These are phyloP conservation scores for Vulpes vulpes DNA, from an alignment of 2,113 vertebrate species.

Conservation along the genomic window DNA sequence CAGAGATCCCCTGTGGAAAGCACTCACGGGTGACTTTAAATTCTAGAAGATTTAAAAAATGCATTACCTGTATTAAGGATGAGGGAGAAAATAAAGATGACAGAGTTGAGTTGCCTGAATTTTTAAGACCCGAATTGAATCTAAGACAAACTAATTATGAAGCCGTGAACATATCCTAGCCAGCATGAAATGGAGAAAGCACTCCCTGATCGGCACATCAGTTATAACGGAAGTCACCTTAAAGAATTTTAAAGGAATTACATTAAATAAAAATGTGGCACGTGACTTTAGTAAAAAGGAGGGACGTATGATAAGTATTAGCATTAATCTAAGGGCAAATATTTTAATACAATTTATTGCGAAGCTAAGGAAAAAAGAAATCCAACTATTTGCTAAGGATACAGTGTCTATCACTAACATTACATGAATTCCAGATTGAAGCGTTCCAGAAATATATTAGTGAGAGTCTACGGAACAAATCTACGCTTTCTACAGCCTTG, in stretches of 20 bases:
- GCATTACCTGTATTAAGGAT: not conserved
- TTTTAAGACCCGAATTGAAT: constrained; percentile 15
- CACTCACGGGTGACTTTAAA: not conserved
- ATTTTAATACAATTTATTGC: not conserved
- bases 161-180: not conserved
- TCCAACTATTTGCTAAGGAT: not conserved
- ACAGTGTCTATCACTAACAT: not conserved
- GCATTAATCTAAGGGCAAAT: not conserved
- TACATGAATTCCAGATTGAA: not conserved
- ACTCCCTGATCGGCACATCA: not conserved
- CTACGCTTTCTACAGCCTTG: not conserved
- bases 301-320: not conserved
- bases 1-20: not conserved
- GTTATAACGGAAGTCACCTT: not conserved
- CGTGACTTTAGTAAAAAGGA: not conserved
- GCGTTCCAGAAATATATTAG: not conserved
- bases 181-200: not conserved
- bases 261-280: not conserved
- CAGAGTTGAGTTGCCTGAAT: not conserved
- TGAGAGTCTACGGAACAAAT: constrained; percentile 24
- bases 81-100: not conserved
- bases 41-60: not conserved
- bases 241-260: not conserved
- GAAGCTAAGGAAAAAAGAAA: not conserved
- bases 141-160: not conserved